Conservation (phyloP, 1,140 invertebrate genomes). For the Zaprionus africanus region DNA sequence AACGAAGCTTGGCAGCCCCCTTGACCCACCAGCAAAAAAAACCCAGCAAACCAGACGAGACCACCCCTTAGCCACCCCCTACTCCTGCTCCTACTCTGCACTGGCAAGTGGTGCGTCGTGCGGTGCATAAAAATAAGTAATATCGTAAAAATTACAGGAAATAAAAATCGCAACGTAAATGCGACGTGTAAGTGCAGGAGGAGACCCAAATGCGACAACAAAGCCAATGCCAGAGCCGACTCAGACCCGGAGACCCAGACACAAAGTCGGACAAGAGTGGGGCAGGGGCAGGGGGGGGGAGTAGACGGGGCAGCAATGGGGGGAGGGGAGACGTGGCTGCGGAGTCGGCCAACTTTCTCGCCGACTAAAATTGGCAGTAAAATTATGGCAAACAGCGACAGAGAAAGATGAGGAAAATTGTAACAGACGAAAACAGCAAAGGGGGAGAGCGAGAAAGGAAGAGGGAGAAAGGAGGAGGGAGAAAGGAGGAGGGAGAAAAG, state of each 20-base stretch:
- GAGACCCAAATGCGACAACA: slow-evolving; percentile 16
- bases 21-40: slow-evolving; percentile 31
- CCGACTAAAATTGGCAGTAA: slow-evolving; percentile 74
- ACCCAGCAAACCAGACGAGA: neutral
- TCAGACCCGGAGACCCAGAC: slow-evolving; percentile 2
- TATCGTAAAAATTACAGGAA: slow-evolving; percentile 82
- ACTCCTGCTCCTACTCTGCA: slow-evolving; percentile 1
- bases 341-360: slow-evolving; percentile 73
- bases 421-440: slow-evolving; percentile 36
- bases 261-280: neutral
- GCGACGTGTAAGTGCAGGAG: slow-evolving; percentile 76
- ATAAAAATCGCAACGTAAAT: slow-evolving; percentile 82
- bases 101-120: slow-evolving; percentile 52
- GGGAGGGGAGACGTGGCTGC: neutral
- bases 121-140: slow-evolving; percentile 81
- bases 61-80: neutral
- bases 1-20: slow-evolving; percentile 44
- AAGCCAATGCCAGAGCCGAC: slow-evolving; percentile 1
- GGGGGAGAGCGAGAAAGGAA: neutral
- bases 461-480: neutral
- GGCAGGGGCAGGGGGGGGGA: too few species aligned
- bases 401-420: slow-evolving; percentile 49
- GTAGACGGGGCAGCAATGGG: neutral
- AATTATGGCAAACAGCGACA: slow-evolving; percentile 65
- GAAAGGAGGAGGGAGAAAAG: neutral